These are phyloP conservation scores for Micromys minutus DNA, from an alignment of 2,113 vertebrate species.

Conservation along the genomic window DNA sequence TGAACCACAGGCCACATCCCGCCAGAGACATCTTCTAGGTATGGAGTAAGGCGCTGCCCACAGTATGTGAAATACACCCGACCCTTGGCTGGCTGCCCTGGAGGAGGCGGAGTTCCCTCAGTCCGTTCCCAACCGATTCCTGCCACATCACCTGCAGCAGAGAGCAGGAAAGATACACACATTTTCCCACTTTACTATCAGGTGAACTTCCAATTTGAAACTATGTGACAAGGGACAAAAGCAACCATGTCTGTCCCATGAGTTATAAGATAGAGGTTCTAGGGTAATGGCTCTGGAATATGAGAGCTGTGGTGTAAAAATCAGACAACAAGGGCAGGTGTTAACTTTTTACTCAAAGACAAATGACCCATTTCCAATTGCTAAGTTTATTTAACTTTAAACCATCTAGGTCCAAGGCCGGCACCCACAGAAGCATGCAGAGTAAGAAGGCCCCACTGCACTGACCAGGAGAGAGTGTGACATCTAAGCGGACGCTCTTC, in stretches of 20 bases:
- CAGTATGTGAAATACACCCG: conserved; percentile 99
- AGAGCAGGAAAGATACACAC: neutral
- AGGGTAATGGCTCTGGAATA: neutral
- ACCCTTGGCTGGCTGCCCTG: conserved; percentile 96
- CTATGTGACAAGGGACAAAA: neutral
- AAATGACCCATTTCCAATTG: neutral
- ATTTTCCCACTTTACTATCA: neutral
- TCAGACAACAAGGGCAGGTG: neutral
- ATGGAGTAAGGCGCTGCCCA: conserved; percentile 93
- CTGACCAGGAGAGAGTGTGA: conserved; percentile 96
- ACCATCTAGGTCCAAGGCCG: neutral
- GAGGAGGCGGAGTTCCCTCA: conserved; percentile 96
- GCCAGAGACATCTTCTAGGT: conserved; percentile 96
- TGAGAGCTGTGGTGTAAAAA: neutral
- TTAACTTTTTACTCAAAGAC: neutral
- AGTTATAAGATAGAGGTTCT: neutral
- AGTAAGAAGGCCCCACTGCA: neutral
- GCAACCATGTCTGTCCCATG: neutral
- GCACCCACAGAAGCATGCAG: neutral
- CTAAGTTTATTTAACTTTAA: conserved; percentile 31
- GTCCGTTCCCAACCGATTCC: conserved; percentile 98
- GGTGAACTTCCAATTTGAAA: neutral
- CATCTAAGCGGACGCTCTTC: conserved; percentile 98
- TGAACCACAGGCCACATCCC: conserved; percentile 99
- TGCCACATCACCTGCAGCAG: conserved; percentile 91